These are phyloP conservation scores for Maylandia zebra DNA, from an alignment of 2,113 vertebrate species.

Conservation along the genomic window DNA sequence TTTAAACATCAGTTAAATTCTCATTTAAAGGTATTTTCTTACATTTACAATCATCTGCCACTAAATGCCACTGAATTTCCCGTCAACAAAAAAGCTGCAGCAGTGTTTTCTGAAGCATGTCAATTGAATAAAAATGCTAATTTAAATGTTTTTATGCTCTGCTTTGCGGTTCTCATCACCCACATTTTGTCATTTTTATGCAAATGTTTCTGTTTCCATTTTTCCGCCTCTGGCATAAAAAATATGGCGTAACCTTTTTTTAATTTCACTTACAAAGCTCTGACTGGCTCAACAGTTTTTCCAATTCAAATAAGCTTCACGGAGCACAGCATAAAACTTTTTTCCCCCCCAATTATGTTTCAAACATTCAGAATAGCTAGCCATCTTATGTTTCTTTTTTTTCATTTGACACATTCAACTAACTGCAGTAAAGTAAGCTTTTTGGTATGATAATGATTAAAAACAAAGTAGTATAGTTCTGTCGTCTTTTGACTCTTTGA, in stretches of 20 bases:
- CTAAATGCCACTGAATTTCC: neutral
- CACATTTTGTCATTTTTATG: neutral
- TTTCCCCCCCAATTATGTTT: fast-evolving
- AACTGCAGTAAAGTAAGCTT: neutral
- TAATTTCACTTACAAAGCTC: neutral
- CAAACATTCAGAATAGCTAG: neutral
- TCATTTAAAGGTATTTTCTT: neutral
- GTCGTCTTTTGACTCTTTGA: neutral
- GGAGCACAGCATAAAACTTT: neutral
- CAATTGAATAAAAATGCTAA: neutral
- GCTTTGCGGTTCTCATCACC: neutral
- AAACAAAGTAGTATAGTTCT: neutral
- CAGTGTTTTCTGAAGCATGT: neutral
- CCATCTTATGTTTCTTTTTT: neutral
- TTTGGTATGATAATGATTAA: neutral
- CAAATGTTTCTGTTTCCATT: neutral
- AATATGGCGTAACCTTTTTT: neutral
- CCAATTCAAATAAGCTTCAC: neutral
- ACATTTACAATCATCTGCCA: neutral
- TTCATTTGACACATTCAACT: neutral
- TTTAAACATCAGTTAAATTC: neutral
- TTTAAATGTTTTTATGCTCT: neutral
- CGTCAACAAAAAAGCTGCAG: neutral
- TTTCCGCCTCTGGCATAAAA: neutral
- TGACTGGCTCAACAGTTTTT: neutral